phyloP scores from a whole-genome alignment of 35 echinoderm and acorn worm genomes.

The Ophiothrix spiculata region DNA sequence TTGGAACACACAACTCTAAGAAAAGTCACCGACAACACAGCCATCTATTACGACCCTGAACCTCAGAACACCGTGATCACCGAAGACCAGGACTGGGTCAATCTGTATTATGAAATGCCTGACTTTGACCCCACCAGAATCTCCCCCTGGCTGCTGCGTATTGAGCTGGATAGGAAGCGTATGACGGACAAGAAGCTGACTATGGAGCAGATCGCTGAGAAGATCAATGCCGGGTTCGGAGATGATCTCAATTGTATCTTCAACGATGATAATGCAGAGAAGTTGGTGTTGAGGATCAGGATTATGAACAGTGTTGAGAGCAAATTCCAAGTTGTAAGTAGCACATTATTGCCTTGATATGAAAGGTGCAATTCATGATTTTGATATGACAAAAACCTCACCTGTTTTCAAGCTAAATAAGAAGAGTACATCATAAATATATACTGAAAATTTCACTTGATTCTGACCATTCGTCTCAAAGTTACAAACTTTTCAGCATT shows the following conservation, averaged over 20 bases:
- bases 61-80: conserved; percentile 97
- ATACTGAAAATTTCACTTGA: too few species aligned
- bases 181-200: conserved; percentile 97
- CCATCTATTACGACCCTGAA: conserved; percentile 99
- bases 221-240: conserved; percentile 97
- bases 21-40: conserved; percentile 95
- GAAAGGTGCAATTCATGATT: too few species aligned
- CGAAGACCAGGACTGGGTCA: conserved; percentile 99
- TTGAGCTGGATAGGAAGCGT: conserved; percentile 95
- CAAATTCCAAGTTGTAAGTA: conserved; percentile 93
- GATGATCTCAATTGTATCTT: conserved; percentile 99
- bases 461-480: too few species aligned
- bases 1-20: conserved; percentile 95
- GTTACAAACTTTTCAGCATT: too few species aligned
- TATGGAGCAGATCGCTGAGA: conserved; percentile 99
- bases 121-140: conserved; percentile 97
- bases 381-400: too few species aligned
- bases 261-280: conserved; percentile 99
- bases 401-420: too few species aligned
- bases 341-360: too few species aligned
- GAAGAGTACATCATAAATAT: too few species aligned
- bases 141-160: conserved; percentile 94
- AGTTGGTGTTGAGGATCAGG: conserved; percentile 91
- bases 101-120: conserved; percentile 99
- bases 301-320: conserved; percentile 98